Percentiles rank a stretch among this genome's conserved stretches.
Evolutionary conservation across 2,888 invertebrate species (phyloP).

Genomic region (Sycophila texana): DNA sequence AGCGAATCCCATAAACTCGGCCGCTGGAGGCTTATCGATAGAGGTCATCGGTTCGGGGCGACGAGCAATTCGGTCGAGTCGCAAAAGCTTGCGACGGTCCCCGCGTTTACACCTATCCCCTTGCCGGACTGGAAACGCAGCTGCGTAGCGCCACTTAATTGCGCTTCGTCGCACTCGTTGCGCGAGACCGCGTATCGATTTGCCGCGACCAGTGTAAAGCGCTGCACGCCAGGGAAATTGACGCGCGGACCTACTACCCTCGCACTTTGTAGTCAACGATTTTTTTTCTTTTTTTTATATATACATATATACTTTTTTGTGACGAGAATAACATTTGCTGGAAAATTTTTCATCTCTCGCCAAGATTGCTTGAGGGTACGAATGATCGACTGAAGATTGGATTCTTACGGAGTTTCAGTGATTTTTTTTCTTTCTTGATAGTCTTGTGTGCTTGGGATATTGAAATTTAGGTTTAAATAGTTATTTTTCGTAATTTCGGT

Average conservation of each 20-base stretch:
- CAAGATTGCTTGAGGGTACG: background rate
- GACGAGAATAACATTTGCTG: background rate
- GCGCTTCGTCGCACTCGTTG: constrained; percentile 23
- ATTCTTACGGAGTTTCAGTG: background rate
- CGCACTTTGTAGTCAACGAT: background rate
- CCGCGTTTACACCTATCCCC: background rate
- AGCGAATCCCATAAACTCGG: constrained; percentile 16
- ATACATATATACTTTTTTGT: no score
- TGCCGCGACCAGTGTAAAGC: constrained; percentile 40
- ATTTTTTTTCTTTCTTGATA: background rate
- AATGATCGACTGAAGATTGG: constrained; percentile 6
- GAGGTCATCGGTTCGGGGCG: constrained; percentile 37
- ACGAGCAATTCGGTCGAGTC: constrained; percentile 15
- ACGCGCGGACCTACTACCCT: constrained; percentile 5
- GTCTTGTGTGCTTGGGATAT: no score
- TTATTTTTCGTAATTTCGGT: no score
- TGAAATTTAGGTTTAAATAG: no score
- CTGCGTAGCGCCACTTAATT: constrained; percentile 39
- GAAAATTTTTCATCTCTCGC: constrained; percentile 5
- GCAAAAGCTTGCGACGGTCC: constrained; percentile 5
- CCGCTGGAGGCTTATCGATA: constrained; percentile 33
- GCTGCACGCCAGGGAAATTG: constrained; percentile 54
- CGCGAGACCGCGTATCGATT: constrained; percentile 39
- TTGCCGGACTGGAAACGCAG: constrained; percentile 1
- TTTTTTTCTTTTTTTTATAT: no score